Percentiles rank a stretch among this genome's conserved stretches.
These are phyloP conservation scores for Epinephelus cyanopodus DNA, from an alignment of 2,113 vertebrate genomes.

Conservation along the genomic window DNA sequence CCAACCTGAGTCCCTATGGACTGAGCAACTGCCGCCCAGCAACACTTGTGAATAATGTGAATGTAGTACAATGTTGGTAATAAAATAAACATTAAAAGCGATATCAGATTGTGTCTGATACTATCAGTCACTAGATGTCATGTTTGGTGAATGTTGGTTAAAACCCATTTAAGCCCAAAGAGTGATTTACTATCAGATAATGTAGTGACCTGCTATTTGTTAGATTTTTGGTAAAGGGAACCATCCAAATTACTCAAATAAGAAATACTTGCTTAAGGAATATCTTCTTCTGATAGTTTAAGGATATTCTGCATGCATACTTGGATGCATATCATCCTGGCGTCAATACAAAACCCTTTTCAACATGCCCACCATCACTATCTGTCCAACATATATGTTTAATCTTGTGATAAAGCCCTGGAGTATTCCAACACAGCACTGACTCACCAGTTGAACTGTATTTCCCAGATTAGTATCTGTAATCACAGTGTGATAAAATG, in stretches of 20 bases:
- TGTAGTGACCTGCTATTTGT: not conserved
- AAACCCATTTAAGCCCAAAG: not conserved
- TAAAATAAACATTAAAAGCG: not conserved
- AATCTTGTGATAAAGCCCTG: not conserved
- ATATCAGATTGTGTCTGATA: not conserved
- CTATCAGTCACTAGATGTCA: not conserved
- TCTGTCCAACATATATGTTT: not conserved
- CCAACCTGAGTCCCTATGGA: too few relatives aligned
- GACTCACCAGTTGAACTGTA: too few relatives aligned
- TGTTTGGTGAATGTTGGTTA: not conserved
- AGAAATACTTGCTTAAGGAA: not conserved
- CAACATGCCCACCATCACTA: not conserved
- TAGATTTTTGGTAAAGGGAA: not conserved
- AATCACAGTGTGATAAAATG: slow-evolving; percentile 18
- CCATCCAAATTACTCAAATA: not conserved
- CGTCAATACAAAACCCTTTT: not conserved
- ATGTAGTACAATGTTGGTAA: not conserved
- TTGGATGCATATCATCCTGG: not conserved
- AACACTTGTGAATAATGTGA: not conserved
- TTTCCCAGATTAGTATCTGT: not conserved
- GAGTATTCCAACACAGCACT: not conserved
- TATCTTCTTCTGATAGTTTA: not conserved
- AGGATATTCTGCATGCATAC: not conserved
- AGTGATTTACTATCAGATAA: not conserved
- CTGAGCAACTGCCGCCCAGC: too few relatives aligned